These are phyloP conservation scores for Zonitis immaculata DNA, from an alignment of 2,888 invertebrate genomes.

Conservation along the genomic window DNA sequence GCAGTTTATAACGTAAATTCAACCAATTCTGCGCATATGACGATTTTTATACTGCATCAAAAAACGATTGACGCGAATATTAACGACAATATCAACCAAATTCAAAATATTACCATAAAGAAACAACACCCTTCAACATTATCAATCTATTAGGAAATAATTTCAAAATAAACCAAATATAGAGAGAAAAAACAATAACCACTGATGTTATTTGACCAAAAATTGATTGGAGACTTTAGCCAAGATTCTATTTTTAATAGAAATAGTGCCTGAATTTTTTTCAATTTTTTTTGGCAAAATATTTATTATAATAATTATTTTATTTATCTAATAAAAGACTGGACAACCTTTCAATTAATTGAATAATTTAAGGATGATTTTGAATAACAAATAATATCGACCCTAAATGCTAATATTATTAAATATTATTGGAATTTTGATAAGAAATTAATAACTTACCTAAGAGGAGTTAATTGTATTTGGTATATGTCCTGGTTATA, in stretches of 20 bases:
- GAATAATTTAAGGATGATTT: too few relatives aligned
- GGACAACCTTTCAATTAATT: not conserved
- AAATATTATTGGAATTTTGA: not conserved
- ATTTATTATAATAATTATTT: too few relatives aligned
- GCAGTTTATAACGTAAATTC: conserved; percentile 10
- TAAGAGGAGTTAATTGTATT: too few relatives aligned
- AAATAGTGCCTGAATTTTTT: not conserved
- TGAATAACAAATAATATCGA: too few relatives aligned
- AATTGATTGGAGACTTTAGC: not conserved
- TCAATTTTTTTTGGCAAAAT: not conserved
- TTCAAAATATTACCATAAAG: too few relatives aligned
- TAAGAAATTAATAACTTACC: conserved; percentile 5
- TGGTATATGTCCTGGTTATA: not conserved
- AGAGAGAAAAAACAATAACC: not conserved
- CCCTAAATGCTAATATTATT: too few relatives aligned
- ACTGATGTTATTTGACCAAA: not conserved
- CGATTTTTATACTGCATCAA: conserved; percentile 38
- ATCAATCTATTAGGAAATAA: too few relatives aligned
- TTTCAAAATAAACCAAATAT: too few relatives aligned
- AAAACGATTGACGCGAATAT: conserved; percentile 23
- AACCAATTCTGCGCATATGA: conserved; percentile 36
- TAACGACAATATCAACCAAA: conserved; percentile 3
- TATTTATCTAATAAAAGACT: too few relatives aligned
- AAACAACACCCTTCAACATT: not conserved
- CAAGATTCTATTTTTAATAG: not conserved